Evolutionary conservation across 2,113 vertebrate genomes (phyloP).

Genomic region (Candoia aspera): DNA sequence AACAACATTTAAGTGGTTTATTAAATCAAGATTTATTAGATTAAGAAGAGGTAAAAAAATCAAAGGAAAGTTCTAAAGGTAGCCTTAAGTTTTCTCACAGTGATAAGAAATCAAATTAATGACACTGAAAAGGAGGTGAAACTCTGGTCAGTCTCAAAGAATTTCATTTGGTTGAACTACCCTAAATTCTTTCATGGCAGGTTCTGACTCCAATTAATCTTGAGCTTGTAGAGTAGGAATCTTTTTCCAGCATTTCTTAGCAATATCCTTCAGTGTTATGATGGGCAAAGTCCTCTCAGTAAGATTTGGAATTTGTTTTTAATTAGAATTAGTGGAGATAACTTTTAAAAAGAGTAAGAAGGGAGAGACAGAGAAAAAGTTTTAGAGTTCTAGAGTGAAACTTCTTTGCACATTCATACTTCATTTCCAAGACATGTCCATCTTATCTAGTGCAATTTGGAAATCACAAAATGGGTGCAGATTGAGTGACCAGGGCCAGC

Average conservation of each 20-base stretch:
- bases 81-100: background rate
- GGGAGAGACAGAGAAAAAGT: background rate
- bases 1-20: slow-evolving; percentile 24
- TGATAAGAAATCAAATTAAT: slow-evolving; percentile 25
- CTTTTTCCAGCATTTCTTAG: background rate
- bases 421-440: background rate
- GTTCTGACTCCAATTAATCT: background rate
- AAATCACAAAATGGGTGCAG: background rate
- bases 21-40: slow-evolving; percentile 15
- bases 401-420: background rate
- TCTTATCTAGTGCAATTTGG: background rate
- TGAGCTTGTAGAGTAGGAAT: background rate
- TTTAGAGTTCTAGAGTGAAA: background rate
- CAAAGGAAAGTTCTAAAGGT: slow-evolving; percentile 10
- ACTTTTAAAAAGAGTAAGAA: background rate
- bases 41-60: slow-evolving; percentile 29
- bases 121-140: background rate
- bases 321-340: background rate
- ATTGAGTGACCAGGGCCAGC: background rate
- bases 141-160: background rate
- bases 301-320: background rate
- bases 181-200: background rate
- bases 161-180: background rate
- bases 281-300: background rate
- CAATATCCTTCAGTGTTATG: background rate